phyloP scores from a whole-genome alignment of 2,797 vertebrate genomes.

The Distichodus sexfasciatus region DNA sequence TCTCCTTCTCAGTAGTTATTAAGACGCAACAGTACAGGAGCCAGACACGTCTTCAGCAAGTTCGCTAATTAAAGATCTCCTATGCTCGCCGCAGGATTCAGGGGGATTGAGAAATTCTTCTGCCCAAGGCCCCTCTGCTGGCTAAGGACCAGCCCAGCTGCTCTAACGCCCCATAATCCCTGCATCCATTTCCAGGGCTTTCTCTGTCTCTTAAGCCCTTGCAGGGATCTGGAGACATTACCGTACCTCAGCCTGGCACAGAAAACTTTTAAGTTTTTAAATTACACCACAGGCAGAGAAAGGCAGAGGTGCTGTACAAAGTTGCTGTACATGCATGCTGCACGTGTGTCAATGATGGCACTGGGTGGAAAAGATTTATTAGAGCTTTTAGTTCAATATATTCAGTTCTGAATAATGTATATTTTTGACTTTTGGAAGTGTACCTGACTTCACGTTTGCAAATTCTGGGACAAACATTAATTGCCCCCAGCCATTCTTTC shows the following conservation, averaged over 20 bases:
- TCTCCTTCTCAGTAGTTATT: slow-evolving; percentile 16
- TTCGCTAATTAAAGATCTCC: slow-evolving; percentile 64
- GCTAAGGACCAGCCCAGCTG: slow-evolving; percentile 41
- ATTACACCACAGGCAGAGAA: slow-evolving; percentile 10
- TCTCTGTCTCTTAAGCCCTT: slow-evolving; percentile 43
- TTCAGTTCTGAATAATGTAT: too few relatives aligned
- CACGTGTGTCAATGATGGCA: too few relatives aligned
- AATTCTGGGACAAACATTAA: background rate
- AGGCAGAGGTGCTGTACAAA: background rate
- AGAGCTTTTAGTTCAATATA: too few relatives aligned
- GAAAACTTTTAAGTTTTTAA: background rate
- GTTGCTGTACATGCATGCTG: too few relatives aligned
- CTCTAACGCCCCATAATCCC: slow-evolving; percentile 55
- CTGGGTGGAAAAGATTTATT: too few relatives aligned
- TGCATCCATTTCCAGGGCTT: slow-evolving; percentile 53
- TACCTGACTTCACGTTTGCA: background rate
- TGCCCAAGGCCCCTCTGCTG: slow-evolving; percentile 51
- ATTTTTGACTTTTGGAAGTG: too few relatives aligned
- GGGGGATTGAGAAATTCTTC: slow-evolving; percentile 55
- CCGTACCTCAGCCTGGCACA: slow-evolving; percentile 32
- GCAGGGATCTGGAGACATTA: slow-evolving; percentile 27
- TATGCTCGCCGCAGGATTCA: slow-evolving; percentile 49
- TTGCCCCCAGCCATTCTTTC: slow-evolving; percentile 24
- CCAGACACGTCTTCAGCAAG: slow-evolving; percentile 38
- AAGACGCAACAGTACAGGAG: background rate